Evolutionary conservation across 2,113 vertebrate genomes (phyloP).

Genomic region (Apaloderma vittatum): DNA sequence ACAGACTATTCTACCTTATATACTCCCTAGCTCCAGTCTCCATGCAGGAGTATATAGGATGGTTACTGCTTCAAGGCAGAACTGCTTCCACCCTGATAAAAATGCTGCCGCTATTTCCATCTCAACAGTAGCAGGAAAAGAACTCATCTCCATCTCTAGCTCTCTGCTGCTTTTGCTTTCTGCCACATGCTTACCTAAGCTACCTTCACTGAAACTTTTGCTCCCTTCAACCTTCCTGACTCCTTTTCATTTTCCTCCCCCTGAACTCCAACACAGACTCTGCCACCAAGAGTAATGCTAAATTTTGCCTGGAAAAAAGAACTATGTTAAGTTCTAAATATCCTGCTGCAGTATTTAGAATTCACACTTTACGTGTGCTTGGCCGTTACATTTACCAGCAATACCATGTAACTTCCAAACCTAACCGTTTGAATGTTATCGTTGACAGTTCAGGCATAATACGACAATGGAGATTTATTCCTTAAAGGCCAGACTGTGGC

Average conservation of each 20-base stretch:
- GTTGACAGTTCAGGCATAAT: not conserved
- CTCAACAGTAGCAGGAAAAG: not conserved
- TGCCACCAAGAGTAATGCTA: not conserved
- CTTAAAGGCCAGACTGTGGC: not conserved
- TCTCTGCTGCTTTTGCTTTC: not conserved
- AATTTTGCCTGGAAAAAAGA: not conserved
- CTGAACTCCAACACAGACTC: not conserved
- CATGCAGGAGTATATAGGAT: rapidly evolving
- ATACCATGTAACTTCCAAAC: not conserved
- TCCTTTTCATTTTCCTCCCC: not conserved
- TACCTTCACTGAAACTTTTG: not conserved
- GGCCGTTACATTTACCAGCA: not conserved
- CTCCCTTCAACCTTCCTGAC: not conserved
- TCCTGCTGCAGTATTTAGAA: not conserved
- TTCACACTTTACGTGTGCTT: not conserved
- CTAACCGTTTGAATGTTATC: not conserved
- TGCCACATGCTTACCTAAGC: not conserved
- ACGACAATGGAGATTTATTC: not conserved
- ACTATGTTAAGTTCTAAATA: not conserved
- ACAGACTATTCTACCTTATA: no score
- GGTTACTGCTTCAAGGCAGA: rapidly evolving
- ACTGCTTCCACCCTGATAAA: not conserved
- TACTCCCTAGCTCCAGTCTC: not conserved
- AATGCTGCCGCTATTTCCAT: not conserved
- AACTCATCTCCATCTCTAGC: not conserved